Conservation (phyloP, 1,140 invertebrate species). For the Scaptodrosophila lebanonensis region DNA sequence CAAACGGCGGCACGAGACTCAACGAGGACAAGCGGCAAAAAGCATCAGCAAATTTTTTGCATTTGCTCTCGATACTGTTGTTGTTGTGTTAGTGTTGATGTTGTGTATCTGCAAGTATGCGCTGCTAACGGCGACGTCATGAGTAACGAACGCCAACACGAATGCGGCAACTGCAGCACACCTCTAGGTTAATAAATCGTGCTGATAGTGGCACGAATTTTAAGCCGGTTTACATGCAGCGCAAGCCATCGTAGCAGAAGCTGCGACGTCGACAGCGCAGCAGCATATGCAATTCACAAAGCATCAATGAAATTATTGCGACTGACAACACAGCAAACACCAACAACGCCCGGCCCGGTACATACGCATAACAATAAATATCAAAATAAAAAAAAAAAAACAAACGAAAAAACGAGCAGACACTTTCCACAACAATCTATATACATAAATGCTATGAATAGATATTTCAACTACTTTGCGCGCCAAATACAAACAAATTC, state of each 20-base stretch:
- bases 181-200: conserved; percentile 74
- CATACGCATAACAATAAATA: no score
- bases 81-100: conserved; percentile 15
- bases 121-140: conserved; percentile 27
- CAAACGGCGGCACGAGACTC: conserved; percentile 53
- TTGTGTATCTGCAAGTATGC: conserved; percentile 68
- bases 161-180: conserved; percentile 20
- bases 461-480: conserved; percentile 10
- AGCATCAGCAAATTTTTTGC: conserved; percentile 22
- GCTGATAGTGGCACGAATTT: conserved; percentile 75
- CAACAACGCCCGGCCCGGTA: no score
- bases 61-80: no score
- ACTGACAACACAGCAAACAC: neutral
- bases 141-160: conserved; percentile 16
- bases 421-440: no score
- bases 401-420: no score
- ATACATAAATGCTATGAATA: no score
- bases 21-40: conserved; percentile 39
- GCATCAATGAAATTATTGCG: conserved; percentile 56
- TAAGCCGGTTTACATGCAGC: conserved; percentile 62
- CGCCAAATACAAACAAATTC: conserved; percentile 36
- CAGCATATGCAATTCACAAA: conserved; percentile 8
- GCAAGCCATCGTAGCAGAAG: conserved; percentile 19
- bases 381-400: no score
- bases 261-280: conserved; percentile 9